Percentiles rank a stretch among this genome's conserved stretches.
Evolutionary conservation across 2,113 vertebrate species (phyloP).

Genomic region (Dasypus novemcinctus): DNA sequence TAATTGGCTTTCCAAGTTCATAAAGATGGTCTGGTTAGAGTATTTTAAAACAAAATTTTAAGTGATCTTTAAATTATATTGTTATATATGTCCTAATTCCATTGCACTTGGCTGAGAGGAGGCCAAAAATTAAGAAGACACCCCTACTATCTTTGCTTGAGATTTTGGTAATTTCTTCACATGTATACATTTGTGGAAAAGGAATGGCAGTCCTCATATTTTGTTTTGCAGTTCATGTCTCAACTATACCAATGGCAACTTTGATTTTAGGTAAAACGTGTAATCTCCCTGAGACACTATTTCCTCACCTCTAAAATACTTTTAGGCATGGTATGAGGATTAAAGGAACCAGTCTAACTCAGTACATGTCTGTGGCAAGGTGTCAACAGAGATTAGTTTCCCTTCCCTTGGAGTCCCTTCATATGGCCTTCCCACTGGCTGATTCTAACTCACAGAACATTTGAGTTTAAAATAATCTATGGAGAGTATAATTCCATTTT

Average conservation of each 20-base stretch:
- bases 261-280: neutral
- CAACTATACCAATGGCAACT: neutral
- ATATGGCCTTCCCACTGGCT: neutral
- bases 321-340: neutral
- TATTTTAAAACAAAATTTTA: neutral
- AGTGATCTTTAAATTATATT: neutral
- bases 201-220: fast-evolving
- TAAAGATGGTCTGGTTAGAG: neutral
- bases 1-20: neutral
- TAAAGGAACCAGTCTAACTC: neutral
- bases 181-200: neutral
- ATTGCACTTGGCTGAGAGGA: neutral
- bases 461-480: neutral
- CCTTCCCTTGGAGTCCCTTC: neutral
- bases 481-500: neutral
- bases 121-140: neutral
- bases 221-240: neutral
- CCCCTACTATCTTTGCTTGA: fast-evolving
- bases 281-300: neutral
- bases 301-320: neutral
- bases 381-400: neutral
- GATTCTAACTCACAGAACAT: neutral
- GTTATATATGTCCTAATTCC: neutral
- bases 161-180: neutral
- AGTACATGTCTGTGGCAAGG: neutral